Conservation (phyloP, 2,888 invertebrate species). For the Platypus cylindrus region DNA sequence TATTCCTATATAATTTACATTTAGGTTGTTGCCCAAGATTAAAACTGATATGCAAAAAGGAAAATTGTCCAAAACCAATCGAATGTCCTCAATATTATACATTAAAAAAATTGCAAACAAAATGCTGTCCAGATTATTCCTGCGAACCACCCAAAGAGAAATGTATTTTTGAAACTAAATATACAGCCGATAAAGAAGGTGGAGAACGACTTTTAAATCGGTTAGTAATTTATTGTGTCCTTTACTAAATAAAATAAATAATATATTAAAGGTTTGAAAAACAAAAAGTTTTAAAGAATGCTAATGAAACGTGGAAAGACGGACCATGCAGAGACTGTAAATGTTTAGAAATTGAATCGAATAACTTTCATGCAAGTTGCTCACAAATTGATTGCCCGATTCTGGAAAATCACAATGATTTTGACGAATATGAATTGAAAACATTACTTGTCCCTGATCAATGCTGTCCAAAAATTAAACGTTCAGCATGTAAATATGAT, state of each 20-base stretch:
- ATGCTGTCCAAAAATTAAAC: conserved; percentile 50
- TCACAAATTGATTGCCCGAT: conserved; percentile 40
- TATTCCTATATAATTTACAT: not conserved
- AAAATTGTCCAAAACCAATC: conserved; percentile 48
- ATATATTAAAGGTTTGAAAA: conserved; percentile 29
- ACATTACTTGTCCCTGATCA: conserved; percentile 40
- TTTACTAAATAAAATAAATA: not conserved
- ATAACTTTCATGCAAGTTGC: conserved; percentile 39
- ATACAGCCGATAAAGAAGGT: conserved; percentile 41
- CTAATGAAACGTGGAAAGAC: conserved; percentile 52
- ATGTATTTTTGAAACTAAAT: conserved; percentile 48
- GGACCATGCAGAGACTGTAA: conserved; percentile 56
- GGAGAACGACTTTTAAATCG: conserved; percentile 37
- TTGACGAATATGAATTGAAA: conserved; percentile 44
- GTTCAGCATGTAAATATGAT: conserved; percentile 45
- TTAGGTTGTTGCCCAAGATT: conserved; percentile 63
- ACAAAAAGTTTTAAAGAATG: conserved; percentile 43
- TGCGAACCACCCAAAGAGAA: conserved; percentile 55
- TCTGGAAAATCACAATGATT: conserved; percentile 33
- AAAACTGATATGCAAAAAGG: conserved; percentile 46
- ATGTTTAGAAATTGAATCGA: too few species aligned
- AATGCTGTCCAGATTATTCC: conserved; percentile 53
- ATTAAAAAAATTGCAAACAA: conserved; percentile 26
- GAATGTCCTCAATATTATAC: conserved; percentile 48
- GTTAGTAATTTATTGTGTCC: conserved; percentile 5